These are phyloP conservation scores for Actias luna DNA, from an alignment of 2,888 invertebrate species.

Conservation along the genomic window DNA sequence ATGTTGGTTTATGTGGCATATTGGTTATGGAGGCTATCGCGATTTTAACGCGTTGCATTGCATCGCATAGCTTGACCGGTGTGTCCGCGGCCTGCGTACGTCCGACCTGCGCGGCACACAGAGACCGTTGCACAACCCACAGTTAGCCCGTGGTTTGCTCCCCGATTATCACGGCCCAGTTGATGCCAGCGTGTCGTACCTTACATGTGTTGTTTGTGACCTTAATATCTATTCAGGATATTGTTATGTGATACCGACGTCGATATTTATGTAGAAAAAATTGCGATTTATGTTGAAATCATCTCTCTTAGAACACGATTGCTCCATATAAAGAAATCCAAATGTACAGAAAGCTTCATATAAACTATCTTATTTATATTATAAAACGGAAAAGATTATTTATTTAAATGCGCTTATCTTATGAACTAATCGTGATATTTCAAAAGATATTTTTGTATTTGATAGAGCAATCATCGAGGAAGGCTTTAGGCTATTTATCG, in stretches of 20 bases:
- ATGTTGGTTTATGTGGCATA: too few species aligned
- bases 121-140: slow-evolving; percentile 41
- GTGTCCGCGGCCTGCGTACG: neutral
- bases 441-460: too few species aligned
- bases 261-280: neutral
- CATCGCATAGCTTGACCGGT: too few species aligned
- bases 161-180: slow-evolving; percentile 72
- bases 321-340: neutral
- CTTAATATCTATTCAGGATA: slow-evolving; percentile 15
- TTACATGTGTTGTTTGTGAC: slow-evolving; percentile 39
- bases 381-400: too few species aligned
- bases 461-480: too few species aligned
- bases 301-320: neutral
- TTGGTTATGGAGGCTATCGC: neutral
- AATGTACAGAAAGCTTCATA: neutral
- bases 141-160: slow-evolving; percentile 44
- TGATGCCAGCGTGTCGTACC: slow-evolving; percentile 58
- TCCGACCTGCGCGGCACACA: slow-evolving; percentile 5
- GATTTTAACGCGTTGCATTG: neutral
- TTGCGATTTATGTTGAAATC: neutral
- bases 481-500: too few species aligned
- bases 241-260: neutral
- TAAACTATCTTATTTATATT: too few species aligned
- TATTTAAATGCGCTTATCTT: too few species aligned
- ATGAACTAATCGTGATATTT: too few species aligned